A percentile compares a stretch with the other conserved stretches of the same genome.
Conservation (phyloP, 2,888 invertebrate species). For the Gari tellinella region DNA sequence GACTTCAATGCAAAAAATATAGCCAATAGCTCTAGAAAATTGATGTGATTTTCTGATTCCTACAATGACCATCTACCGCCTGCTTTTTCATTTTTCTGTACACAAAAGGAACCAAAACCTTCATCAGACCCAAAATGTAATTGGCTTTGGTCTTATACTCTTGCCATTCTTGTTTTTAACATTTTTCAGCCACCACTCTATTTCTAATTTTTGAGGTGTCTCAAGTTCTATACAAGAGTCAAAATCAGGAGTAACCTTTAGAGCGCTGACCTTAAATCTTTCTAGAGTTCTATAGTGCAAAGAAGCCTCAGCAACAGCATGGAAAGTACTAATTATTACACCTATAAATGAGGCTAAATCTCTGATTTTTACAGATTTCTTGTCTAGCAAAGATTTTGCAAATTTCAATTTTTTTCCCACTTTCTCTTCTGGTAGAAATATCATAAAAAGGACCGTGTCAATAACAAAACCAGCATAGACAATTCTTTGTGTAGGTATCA, state of each 20-base stretch:
- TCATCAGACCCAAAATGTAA: slow-evolving; percentile 9
- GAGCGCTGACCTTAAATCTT: too few relatives aligned
- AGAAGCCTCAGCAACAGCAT: too few relatives aligned
- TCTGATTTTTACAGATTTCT: not conserved
- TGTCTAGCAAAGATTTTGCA: not conserved
- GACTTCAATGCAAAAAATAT: too few relatives aligned
- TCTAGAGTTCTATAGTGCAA: too few relatives aligned
- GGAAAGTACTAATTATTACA: slow-evolving; percentile 1
- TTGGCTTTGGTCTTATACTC: slow-evolving; percentile 1
- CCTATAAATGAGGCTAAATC: slow-evolving; percentile 3
- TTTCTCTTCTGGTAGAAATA: slow-evolving; percentile 4
- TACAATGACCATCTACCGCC: slow-evolving; percentile 28
- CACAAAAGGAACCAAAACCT: slow-evolving; percentile 25
- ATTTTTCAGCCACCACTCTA: slow-evolving; percentile 12
- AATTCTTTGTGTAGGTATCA: slow-evolving; percentile 14
- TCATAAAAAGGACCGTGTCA: not conserved
- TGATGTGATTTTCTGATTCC: slow-evolving; percentile 4
- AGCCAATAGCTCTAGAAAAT: too few relatives aligned
- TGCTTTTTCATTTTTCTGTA: not conserved
- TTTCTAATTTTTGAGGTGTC: not conserved
- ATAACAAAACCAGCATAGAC: slow-evolving; percentile 20
- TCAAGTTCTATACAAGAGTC: too few relatives aligned
- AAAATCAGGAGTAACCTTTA: too few relatives aligned
- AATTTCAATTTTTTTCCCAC: not conserved
- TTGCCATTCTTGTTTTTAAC: not conserved